Evolutionary conservation across 2,888 invertebrate species (phyloP), one percentile per base, ranked within the genome.

Genomic region (Noctua pronuba): DNA sequence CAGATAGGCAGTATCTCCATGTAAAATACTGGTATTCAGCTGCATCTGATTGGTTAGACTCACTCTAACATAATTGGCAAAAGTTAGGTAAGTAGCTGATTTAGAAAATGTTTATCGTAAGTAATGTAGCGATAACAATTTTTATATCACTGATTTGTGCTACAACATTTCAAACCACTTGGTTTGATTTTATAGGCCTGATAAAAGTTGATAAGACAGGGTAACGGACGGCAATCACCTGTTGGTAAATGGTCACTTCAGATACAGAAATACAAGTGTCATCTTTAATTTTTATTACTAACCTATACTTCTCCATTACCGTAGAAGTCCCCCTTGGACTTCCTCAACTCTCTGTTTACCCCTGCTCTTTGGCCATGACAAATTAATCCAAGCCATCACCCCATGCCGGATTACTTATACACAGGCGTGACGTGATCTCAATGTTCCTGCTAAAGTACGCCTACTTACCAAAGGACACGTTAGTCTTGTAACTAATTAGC

Each of bases 401-500:
- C 24, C 38, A 64, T 38, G 58, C 13, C 64, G 16, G 11, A 35
- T 24, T 24, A 13, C 6, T 13, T 24, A 6, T n/a, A n/a, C 4
- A 38, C 18, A 75, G 8, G 5, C 8, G 5, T 18, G 7, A 18
- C 16, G 1, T 28, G 18, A 7, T 21, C 31, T 41, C 21, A 38
- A n/a, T 21, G 16, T n/a, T 13, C 18, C 38, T 4, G 10, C 16
- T n/a, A 31, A 65, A 21, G 10, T 31, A 70, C 18, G 65, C 41
- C 44, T 44, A 28, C 24, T 69, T 66, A 41, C 16, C 55, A 8
- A 41, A 79, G 49, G 18, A 60, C 28, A 46, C 52, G 41, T 60
- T 4, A 64, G 38, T 55, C 68, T n/a, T 35, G n/a, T 28, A 74
- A 49, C 65, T 62, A 84, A 81, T 77, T 73, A 83, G 41, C 44